A percentile compares a stretch with the other conserved stretches of the same genome.
These are phyloP conservation scores for Drosophila setifemur DNA, from an alignment of 1,140 invertebrate species.

Conservation along the genomic window DNA sequence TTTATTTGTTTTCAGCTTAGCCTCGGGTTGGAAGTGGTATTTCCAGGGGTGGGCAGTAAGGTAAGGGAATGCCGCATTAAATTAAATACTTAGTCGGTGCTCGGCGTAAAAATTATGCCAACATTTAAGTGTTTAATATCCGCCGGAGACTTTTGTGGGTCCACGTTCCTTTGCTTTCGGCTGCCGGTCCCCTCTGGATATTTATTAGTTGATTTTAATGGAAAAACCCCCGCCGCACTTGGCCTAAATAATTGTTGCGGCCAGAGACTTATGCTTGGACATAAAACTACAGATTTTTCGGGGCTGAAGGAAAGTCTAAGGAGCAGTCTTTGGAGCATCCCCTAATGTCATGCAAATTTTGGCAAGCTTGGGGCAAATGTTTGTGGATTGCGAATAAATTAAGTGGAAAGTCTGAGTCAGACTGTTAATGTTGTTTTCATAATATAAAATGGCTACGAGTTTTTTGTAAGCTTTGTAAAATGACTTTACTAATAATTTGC, in stretches of 20 bases:
- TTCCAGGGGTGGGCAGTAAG: slow-evolving; percentile 6
- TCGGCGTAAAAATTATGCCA: slow-evolving; percentile 71
- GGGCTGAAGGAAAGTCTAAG: not conserved
- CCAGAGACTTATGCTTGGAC: slow-evolving; percentile 28
- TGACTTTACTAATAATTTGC: too few species aligned
- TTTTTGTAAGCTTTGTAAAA: too few species aligned
- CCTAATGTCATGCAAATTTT: slow-evolving; percentile 38
- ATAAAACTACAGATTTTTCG: slow-evolving; percentile 41
- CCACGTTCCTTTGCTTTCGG: not conserved
- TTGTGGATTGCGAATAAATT: slow-evolving; percentile 23
- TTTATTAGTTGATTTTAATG: slow-evolving; percentile 75
- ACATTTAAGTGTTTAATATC: slow-evolving; percentile 77
- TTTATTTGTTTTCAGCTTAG: slow-evolving; percentile 72
- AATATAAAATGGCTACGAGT: too few species aligned
- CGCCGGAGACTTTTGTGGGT: slow-evolving; percentile 51
- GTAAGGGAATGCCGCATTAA: slow-evolving; percentile 56
- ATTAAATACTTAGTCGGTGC: slow-evolving; percentile 67
- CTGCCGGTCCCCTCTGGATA: slow-evolving; percentile 33
- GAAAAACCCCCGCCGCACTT: slow-evolving; percentile 46
- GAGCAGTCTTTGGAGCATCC: too few species aligned
- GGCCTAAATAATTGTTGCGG: slow-evolving; percentile 46
- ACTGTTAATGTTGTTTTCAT: too few species aligned
- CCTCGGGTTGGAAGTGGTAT: slow-evolving; percentile 24
- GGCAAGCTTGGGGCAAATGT: slow-evolving; percentile 19
- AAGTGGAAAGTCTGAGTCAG: not conserved